Base-by-base conservation (phyloP, 2,113 vertebrate species). In the Antennarius striatus region DNA sequence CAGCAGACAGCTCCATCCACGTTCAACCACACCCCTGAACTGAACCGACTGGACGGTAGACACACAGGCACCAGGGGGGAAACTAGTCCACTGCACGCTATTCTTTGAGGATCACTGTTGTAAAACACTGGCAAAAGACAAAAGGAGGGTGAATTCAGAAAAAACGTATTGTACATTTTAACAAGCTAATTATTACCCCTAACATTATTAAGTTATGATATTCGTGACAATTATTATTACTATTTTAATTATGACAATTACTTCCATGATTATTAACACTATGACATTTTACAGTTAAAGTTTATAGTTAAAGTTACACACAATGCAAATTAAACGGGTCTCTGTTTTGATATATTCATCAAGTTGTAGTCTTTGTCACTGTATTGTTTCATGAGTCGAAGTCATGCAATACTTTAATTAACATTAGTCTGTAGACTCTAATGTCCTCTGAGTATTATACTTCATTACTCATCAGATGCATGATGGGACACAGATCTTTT, bases 11-110 rank as follows among this genome's bases (percentile, higher is more conserved):
- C 60, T 40, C 77, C 45, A 42, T 76, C 74, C 56, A 61, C 39
- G 65, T 42, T 43, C 17, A 58, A 12, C 72, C 79, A 62, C 81
- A 60, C 71, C 77, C 73, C 75, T 71, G 52, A 11, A 1, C 70
- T 59, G 39, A 51, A 65, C 54, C 36, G 54, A 75, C 16, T 59
- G 78, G 78, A 88, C 73, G 77, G 76, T 22, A 91, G 89, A 89
- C 89, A 79, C 72, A 60, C 62, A 75, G 88, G 89, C 89, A 90
- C 89, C 89, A 80, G 62, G 69, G 28, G 77, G 86, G 85, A 85
- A 86, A 49, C 70, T 0, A 5, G 52, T 74, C 10, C 49, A 42
- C 79, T 68, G 63, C 72, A 73, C 0, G 51, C 75, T 57, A 79
- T 80, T 81, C 74, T 54, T 75, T 84, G 30, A 73, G 58, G 54